Conservation (phyloP, 2,797 vertebrate genomes). For the Dromococcyx pavoninus region DNA sequence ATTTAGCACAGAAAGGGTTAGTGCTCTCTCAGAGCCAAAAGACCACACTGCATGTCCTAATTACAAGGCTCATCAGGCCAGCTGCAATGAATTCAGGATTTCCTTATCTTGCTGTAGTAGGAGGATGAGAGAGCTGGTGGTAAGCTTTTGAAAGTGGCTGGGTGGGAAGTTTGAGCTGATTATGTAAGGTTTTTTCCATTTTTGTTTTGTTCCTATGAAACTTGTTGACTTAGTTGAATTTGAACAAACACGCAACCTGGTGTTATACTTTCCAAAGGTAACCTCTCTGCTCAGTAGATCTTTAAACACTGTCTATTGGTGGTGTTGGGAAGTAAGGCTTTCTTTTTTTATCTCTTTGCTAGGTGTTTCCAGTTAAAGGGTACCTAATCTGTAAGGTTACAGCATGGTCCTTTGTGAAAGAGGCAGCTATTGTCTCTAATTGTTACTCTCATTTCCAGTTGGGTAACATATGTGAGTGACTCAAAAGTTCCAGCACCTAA, state of each 20-base stretch:
- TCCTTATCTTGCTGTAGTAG: conserved; percentile 44
- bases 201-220: background rate
- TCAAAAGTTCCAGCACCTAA: background rate
- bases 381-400: background rate
- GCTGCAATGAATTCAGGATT: conserved; percentile 49
- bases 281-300: background rate
- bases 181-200: background rate
- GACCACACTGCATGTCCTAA: conserved; percentile 31
- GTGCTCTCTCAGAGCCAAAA: background rate
- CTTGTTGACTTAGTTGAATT: background rate
- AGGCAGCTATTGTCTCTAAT: background rate
- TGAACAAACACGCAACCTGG: background rate
- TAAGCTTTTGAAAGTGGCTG: background rate
- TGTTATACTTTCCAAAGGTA: background rate
- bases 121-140: background rate
- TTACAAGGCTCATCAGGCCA: conserved; percentile 50
- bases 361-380: conserved; percentile 23
- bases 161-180: background rate
- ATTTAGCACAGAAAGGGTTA: conserved; percentile 50
- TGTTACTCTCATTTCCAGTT: background rate
- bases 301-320: background rate
- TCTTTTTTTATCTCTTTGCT: conserved; percentile 24
- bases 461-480: background rate
- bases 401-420: background rate
- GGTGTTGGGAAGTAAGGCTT: background rate